These are phyloP conservation scores for Tipula helvola DNA, from an alignment of 2,888 invertebrate genomes.

Conservation along the genomic window DNA sequence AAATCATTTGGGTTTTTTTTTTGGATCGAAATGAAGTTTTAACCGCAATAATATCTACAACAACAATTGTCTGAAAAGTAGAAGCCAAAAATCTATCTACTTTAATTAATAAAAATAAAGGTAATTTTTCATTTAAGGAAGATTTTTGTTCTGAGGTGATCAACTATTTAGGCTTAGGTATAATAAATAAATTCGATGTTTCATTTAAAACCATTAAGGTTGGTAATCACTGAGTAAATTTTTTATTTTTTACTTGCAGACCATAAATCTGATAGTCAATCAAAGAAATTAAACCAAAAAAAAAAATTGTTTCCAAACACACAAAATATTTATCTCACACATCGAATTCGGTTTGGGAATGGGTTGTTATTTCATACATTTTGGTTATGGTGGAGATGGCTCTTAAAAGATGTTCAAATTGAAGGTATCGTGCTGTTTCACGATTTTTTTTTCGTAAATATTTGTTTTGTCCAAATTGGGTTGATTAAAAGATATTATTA, in stretches of 20 bases:
- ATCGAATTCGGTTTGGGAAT: neutral
- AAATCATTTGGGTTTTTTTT: neutral
- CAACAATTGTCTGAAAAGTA: neutral
- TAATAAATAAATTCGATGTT: neutral
- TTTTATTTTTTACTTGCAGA: neutral
- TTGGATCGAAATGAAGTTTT: neutral
- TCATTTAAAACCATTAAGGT: neutral
- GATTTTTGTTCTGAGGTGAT: neutral
- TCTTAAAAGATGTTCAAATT: neutral
- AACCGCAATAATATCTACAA: neutral
- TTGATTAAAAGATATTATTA: neutral
- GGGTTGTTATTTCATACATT: neutral
- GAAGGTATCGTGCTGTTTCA: neutral
- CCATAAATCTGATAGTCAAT: neutral
- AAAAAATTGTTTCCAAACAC: neutral
- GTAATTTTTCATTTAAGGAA: neutral
- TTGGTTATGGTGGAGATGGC: neutral
- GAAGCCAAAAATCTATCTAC: neutral
- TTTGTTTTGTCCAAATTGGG: neutral
- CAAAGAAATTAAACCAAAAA: neutral
- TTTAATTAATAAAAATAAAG: neutral
- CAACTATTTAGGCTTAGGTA: neutral
- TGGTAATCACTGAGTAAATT: neutral
- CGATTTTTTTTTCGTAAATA: neutral
- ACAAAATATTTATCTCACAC: neutral